A percentile compares a stretch with the other conserved stretches of the same genome.
phyloP scores from a whole-genome alignment of 1,140 invertebrate genomes.

The Drosophila nannoptera region DNA sequence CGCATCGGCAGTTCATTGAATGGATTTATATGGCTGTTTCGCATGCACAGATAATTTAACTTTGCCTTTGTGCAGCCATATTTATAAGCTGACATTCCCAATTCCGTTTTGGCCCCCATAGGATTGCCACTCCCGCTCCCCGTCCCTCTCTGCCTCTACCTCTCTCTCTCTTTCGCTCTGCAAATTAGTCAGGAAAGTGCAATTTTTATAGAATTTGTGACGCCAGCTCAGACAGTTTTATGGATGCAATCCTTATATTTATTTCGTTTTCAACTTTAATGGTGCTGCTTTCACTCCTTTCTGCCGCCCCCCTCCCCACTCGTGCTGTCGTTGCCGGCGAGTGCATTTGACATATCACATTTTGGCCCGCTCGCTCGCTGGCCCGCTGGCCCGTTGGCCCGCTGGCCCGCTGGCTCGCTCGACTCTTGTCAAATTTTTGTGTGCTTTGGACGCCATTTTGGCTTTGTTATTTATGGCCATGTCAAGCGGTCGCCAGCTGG shows the following conservation, averaged over 20 bases:
- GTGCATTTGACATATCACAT: constrained; percentile 76
- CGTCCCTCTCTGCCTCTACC: background rate
- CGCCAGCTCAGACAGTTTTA: constrained; percentile 36
- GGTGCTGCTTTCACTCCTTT: background rate
- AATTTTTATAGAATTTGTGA: constrained; percentile 28
- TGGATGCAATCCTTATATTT: constrained; percentile 35
- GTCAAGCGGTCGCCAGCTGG: constrained; percentile 64
- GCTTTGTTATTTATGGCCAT: constrained; percentile 75
- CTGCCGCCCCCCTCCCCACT: background rate
- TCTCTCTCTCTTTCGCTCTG: background rate
- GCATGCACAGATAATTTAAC: constrained; percentile 8
- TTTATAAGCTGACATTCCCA: constrained; percentile 11
- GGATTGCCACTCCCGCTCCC: background rate
- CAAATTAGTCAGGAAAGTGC: constrained; percentile 26
- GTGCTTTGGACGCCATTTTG: constrained; percentile 71
- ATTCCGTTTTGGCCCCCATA: constrained; percentile 5
- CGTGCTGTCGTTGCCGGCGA: constrained; percentile 25
- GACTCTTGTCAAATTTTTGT: constrained; percentile 51
- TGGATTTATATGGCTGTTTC: constrained; percentile 6
- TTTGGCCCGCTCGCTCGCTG: constrained; percentile 27
- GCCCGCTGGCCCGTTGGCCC: background rate
- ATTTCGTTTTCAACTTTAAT: constrained; percentile 31
- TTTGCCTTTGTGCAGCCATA: constrained; percentile 5
- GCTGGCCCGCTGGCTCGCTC: background rate
- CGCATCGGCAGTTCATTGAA: constrained; percentile 7